phyloP scores from a whole-genome alignment of 2,888 invertebrate genomes.

The Ecliptopera silaceata region DNA sequence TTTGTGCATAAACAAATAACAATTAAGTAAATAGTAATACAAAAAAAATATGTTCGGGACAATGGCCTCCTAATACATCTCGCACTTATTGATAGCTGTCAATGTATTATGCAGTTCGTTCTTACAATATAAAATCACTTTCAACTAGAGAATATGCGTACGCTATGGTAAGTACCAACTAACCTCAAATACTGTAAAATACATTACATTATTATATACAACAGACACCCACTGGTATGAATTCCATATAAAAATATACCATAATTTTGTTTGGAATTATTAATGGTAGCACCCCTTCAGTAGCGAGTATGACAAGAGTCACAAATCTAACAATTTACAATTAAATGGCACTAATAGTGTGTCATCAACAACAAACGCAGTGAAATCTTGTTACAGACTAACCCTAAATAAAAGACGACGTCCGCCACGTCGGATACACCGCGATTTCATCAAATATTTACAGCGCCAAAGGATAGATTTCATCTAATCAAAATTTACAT shows the following conservation, averaged over 20 bases:
- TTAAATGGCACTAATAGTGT: constrained; percentile 81
- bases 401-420: constrained; percentile 67
- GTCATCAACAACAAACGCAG: constrained; percentile 78
- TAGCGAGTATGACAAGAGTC: constrained; percentile 84
- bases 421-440: constrained; percentile 73
- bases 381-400: constrained; percentile 83
- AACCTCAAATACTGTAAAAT: constrained; percentile 82
- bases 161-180: constrained; percentile 81
- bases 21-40: constrained; percentile 83
- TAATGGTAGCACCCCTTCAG: constrained; percentile 84
- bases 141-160: constrained; percentile 81
- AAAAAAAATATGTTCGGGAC: constrained; percentile 78
- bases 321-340: constrained; percentile 81
- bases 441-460: constrained; percentile 77
- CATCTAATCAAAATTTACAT: constrained; percentile 79
- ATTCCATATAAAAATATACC: constrained; percentile 82
- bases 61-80: constrained; percentile 76
- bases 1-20: constrained; percentile 84
- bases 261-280: constrained; percentile 76
- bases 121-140: constrained; percentile 82
- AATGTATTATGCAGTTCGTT: constrained; percentile 80
- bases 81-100: constrained; percentile 78
- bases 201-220: constrained; percentile 81
- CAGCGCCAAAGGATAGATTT: constrained; percentile 76
- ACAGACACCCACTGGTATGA: constrained; percentile 81